Percentiles rank a stretch among this genome's conserved stretches.
Conservation (phyloP, 2,113 vertebrate species). For the Tretioscincus oriximinensis region DNA sequence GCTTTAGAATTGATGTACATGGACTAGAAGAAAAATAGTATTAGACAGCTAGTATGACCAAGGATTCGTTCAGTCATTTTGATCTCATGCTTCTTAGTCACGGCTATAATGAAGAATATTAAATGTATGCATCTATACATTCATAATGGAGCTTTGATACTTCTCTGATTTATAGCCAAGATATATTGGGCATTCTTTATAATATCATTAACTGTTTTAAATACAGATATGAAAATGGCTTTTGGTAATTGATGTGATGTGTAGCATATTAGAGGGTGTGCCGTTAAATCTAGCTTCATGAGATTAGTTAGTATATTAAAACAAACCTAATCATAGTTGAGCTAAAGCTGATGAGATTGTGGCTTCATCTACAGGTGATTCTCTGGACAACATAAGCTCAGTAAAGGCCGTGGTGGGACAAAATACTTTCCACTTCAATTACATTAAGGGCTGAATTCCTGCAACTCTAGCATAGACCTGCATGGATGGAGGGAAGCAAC, state of each 20-base stretch:
- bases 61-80: neutral
- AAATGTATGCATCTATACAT: constrained; percentile 40
- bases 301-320: constrained; percentile 52
- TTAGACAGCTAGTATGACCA: neutral
- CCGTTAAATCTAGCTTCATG: constrained; percentile 50
- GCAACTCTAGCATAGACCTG: too few relatives aligned
- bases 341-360: constrained; percentile 29
- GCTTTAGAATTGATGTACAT: neutral
- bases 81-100: constrained; percentile 33
- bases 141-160: constrained; percentile 21
- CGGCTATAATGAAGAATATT: constrained; percentile 36
- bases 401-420: too few relatives aligned
- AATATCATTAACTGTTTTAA: constrained; percentile 33
- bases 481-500: too few relatives aligned
- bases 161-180: constrained; percentile 39
- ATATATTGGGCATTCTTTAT: constrained; percentile 40
- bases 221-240: constrained; percentile 22
- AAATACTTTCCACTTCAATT: too few relatives aligned
- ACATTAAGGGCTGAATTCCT: too few relatives aligned
- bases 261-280: constrained; percentile 31
- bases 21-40: neutral
- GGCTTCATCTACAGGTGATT: too few relatives aligned
- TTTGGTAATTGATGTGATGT: constrained; percentile 29
- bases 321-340: constrained; percentile 51
- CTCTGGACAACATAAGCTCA: too few relatives aligned